Evolutionary conservation across 2,113 vertebrate genomes (phyloP).

Genomic region (Microcebus tavaratra): DNA sequence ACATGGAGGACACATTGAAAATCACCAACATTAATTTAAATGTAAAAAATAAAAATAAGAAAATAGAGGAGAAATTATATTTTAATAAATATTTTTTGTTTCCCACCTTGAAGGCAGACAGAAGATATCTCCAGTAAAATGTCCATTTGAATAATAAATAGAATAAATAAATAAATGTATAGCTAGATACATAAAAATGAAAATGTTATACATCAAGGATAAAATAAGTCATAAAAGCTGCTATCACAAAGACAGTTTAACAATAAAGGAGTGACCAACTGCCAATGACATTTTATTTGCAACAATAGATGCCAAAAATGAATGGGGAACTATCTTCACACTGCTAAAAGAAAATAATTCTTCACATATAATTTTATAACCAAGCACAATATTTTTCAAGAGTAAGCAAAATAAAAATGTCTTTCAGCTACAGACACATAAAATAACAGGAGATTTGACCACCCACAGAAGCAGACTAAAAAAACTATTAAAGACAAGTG

Average conservation of each 20-base stretch:
- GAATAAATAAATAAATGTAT: not conserved
- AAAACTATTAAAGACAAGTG: not conserved
- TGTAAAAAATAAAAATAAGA: not conserved
- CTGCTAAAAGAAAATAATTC: conserved; percentile 35
- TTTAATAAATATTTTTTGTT: not conserved
- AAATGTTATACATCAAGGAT: not conserved
- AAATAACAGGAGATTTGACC: not conserved
- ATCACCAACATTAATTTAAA: not conserved
- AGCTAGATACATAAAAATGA: not conserved
- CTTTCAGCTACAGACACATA: conserved; percentile 11
- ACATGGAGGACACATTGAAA: not conserved
- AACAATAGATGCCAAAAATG: conserved; percentile 37
- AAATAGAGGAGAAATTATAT: not conserved
- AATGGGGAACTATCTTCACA: conserved; percentile 25
- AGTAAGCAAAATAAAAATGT: conserved; percentile 45
- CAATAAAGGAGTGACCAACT: conserved; percentile 15
- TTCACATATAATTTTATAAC: conserved; percentile 66
- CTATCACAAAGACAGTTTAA: conserved; percentile 38
- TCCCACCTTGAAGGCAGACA: not conserved
- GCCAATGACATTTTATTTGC: conserved; percentile 5
- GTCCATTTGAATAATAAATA: not conserved
- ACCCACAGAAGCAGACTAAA: not conserved
- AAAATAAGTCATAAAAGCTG: not conserved
- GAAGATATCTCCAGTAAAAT: not conserved
- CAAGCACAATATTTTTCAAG: conserved; percentile 53